Evolutionary conservation across 2,888 invertebrate species (phyloP), one percentile per base, ranked within the genome.

Genomic region (Xestia sexstrigata): DNA sequence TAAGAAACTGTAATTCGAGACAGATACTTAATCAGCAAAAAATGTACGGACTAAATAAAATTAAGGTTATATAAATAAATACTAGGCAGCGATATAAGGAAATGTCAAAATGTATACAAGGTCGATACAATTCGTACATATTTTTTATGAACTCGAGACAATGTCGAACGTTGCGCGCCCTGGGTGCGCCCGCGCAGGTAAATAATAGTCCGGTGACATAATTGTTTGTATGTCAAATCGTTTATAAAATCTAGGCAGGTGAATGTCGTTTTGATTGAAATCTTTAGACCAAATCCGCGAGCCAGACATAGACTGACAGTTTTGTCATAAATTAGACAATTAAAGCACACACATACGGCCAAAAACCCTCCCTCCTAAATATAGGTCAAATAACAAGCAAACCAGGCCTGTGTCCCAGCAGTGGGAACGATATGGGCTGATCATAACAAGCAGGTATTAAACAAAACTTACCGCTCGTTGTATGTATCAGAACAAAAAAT

Each of bases 81-180:
- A 79, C 88, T 88, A 88, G 86, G 85, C 78, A 79, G 70, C 67
- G 68, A 78, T 82, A 80, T 82, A 86, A 86, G 89, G 88, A 87
- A 88, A 88, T 87, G 89, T 81, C 85, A 81, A 78, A 88, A 82
- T 83, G 68, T 82, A 68, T 66, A 73, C 87, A 87, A 88, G 88
- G 88, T 85, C 78, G 62, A 76, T 75, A 83, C 72, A 86, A 86
- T 88, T 86, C 79, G 77, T 86, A 86, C 75, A 85, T 83, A 82
- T 76, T 84, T 88, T 86, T 88, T 88, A 84, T 88, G 78, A 82
- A 70, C 82, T 81, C 73, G 70, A 83, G 76, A 89, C 88, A 89
- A 87, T 87, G 83, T 86, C 82, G 69, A 69, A 79, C 73, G 76
- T 70, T 60, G 77, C 82, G 81, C 83, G 81, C 82, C 82, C 81